Base-by-base conservation (phyloP, 30 jellyfish, hydroid and myxozoan genomes). In the Aurelia sp. region DNA sequence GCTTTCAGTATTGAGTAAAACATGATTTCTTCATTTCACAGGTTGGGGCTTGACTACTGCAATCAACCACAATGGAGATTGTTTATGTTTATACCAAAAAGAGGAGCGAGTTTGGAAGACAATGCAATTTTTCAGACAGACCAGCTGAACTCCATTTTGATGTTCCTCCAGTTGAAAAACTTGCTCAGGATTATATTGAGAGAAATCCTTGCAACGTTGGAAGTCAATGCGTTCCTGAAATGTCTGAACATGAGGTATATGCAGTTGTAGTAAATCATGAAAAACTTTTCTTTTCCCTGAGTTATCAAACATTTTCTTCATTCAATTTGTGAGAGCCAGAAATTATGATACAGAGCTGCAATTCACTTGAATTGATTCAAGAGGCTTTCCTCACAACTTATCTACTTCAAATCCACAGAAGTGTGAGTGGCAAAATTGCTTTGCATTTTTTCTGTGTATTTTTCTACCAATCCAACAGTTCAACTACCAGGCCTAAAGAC, bases 101-200 rank as follows among this genome's bases (percentile, higher is more conserved):
- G 52, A 78, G 98, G 65, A 87, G 87, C 17, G 98, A 93, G 66
- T 93, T 93, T 88, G 98, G 98, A 30, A 70, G 98, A 33, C 98
- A 93, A 77, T 93, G 98, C 76, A 93, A 93, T 79, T 93, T 93
- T 64, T 61, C 96, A 5, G 98, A 92, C 44, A 91, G 98, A 27
- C 97, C 86, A 52, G 98, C 98, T 13, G 98, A 92, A 78, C 96
- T 92, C 13, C 97, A 87, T 52, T 93, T 92, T 72, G 98, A 92
- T 64, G 92, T 92, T 66, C 67, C 83, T 16, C 98, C 98, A 30
- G 97, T 87, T 87, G 93, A 80, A 74, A 79, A 79, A 52, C 73
- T 91, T 31, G 15, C 82, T 12, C 27, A 27, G 33, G 98, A 91
- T 72, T 91, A 74, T 52, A 78, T 91, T 55, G 98, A 91, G 67